A percentile compares a stretch with the other conserved stretches of the same genome.
phyloP scores from a whole-genome alignment of 2,888 invertebrate genomes.

The Tridacna gigas region DNA sequence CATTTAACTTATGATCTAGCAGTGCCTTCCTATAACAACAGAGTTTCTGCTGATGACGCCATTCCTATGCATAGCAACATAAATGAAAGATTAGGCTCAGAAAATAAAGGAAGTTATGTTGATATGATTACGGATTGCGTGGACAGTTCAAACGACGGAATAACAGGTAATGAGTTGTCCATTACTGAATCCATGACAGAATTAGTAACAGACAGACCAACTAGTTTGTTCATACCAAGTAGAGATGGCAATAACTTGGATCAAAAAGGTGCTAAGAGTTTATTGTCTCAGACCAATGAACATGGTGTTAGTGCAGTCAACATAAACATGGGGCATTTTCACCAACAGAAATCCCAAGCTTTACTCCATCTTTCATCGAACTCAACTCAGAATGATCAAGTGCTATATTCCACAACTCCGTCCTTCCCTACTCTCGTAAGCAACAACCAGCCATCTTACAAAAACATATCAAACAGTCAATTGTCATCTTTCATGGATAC shows the following conservation, averaged over 20 bases:
- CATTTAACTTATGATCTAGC: neutral
- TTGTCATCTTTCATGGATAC: neutral
- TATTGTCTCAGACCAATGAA: neutral
- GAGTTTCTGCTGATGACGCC: neutral
- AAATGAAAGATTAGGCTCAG: too few relatives aligned
- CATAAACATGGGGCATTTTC: slow-evolving; percentile 7
- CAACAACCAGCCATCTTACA: neutral
- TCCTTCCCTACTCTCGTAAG: neutral
- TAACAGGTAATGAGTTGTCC: too few relatives aligned
- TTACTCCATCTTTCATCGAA: neutral
- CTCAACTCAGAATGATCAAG: neutral
- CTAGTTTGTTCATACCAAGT: neutral
- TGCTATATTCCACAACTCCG: neutral
- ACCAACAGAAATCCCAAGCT: neutral
- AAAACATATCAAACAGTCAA: neutral
- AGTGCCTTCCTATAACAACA: neutral
- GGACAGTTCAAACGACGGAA: too few relatives aligned
- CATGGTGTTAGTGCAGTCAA: neutral
- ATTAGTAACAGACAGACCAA: neutral
- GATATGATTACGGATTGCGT: too few relatives aligned
- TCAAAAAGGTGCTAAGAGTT: slow-evolving; percentile 6
- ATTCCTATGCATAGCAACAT: too few relatives aligned
- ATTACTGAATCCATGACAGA: too few relatives aligned
- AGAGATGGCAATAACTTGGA: neutral
- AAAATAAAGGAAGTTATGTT: too few relatives aligned